Evolutionary conservation across 2,797 vertebrate species (phyloP), one percentile per base, ranked within the genome.

Genomic region (Acropternis orthonyx): DNA sequence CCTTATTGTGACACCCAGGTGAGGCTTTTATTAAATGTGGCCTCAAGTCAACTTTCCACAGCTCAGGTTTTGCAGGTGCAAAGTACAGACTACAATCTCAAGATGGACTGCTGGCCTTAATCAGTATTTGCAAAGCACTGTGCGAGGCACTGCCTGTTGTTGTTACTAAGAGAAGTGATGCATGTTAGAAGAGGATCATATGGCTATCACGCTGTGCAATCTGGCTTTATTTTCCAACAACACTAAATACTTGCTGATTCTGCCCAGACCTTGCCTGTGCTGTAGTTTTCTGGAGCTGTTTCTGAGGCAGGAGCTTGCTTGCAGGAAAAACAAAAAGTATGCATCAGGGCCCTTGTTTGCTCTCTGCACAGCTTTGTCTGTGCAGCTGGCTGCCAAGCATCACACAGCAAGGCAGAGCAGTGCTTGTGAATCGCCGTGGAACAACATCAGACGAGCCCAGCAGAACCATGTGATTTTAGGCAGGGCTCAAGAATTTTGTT

Each of bases 401-500:
- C 95, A 89, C 91, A 90, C 67, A 80, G 77, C 76, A 43, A 88
- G 85, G 88, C 95, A 87, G 83, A 93, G 92, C 39, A 82, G 37
- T 37, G 85, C 90, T 74, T 82, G 52, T 87, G 92, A 96, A 94
- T 88, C 84, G 85, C 90, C 23, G 2, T 89, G 77, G 85, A 96
- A 95, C 91, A 90, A 86, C 95, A 96, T 86, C 83, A 92, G 89
- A 79, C 1, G 1, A 95, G 78, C 80, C 86, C 88, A 91, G 85
- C 4, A 22, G 49, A 73, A 36, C 79, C 94, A 80, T 92, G 96
- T 96, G 96, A 97, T 96, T 95, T 85, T 91, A 95, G 91, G 85
- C 92, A 93, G 77, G 89, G 88, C 83, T 95, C 41, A 87, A 94
- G 85, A 91, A 93, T 92, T 93, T 71, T 37, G 43, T 94, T 96